Conservation (phyloP, 2,113 vertebrate species). For the Malurus alboscapulatus region DNA sequence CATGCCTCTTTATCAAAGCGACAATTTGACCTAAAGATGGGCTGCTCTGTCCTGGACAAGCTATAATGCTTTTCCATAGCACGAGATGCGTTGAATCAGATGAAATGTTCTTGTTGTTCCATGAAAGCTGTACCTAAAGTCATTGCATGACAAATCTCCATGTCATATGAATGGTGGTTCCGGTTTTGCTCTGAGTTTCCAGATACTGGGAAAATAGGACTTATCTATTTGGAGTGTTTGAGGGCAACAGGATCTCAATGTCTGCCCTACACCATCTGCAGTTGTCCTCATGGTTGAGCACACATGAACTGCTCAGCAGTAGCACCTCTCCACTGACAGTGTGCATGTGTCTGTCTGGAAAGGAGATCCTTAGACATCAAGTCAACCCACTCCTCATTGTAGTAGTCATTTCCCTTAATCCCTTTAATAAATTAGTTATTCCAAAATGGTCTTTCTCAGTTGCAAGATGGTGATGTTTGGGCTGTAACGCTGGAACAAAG, state of each 20-base stretch:
- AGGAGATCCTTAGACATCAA: background rate
- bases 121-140: background rate
- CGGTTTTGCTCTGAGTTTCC: background rate
- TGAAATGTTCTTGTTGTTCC: background rate
- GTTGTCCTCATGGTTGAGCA: background rate
- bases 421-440: background rate
- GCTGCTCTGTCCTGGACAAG: background rate
- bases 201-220: background rate
- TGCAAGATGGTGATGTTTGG: background rate
- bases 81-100: background rate
- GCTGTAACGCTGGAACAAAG: background rate
- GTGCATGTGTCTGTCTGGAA: background rate
- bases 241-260: background rate
- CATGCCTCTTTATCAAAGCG: background rate
- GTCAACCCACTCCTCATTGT: fast-evolving
- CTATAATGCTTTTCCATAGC: background rate
- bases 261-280: background rate
- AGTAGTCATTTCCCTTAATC: background rate
- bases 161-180: background rate
- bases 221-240: background rate
- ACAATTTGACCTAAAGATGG: background rate
- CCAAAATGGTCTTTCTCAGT: background rate
- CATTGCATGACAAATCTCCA: background rate
- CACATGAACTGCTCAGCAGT: background rate
- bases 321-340: background rate